Evolutionary conservation across 2,113 vertebrate genomes (phyloP).

Genomic region (Trachemys scripta): DNA sequence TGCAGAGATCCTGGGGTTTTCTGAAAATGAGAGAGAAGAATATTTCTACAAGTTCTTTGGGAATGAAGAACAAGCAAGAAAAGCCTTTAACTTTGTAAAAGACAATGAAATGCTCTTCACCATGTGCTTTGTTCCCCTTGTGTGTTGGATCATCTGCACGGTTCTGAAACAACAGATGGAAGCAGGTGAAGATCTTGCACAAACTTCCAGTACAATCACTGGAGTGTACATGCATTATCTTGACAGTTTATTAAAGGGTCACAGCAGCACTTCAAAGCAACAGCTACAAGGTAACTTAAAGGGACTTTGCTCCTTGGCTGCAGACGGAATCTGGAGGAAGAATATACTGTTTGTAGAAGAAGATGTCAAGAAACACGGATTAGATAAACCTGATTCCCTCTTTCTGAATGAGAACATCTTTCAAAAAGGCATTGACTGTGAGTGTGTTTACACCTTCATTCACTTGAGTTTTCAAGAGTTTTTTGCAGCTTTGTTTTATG

Average conservation of each 20-base stretch:
- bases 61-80: slow-evolving; percentile 18
- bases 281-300: background rate
- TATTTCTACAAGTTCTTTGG: slow-evolving; percentile 69
- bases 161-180: slow-evolving; percentile 56
- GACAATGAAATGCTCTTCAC: slow-evolving; percentile 51
- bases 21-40: slow-evolving; percentile 38
- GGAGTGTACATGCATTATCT: slow-evolving; percentile 17
- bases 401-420: background rate
- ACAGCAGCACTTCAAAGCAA: background rate
- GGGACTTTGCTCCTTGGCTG: slow-evolving; percentile 52
- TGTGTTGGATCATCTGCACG: too few species aligned
- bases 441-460: too few species aligned
- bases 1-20: slow-evolving; percentile 53
- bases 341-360: slow-evolving; percentile 38
- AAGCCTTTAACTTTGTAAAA: slow-evolving; percentile 47
- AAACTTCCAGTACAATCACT: slow-evolving; percentile 57
- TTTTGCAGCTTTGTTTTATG: too few species aligned
- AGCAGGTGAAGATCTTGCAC: background rate
- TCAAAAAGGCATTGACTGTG: too few species aligned
- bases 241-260: slow-evolving; percentile 1
- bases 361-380: slow-evolving; percentile 36
- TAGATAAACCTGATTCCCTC: background rate
- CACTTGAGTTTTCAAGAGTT: too few species aligned
- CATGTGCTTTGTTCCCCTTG: too few species aligned
- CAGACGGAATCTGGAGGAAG: slow-evolving; percentile 37